These are phyloP conservation scores for Crepidodera aurea DNA, from an alignment of 2,888 invertebrate genomes.

Conservation along the genomic window DNA sequence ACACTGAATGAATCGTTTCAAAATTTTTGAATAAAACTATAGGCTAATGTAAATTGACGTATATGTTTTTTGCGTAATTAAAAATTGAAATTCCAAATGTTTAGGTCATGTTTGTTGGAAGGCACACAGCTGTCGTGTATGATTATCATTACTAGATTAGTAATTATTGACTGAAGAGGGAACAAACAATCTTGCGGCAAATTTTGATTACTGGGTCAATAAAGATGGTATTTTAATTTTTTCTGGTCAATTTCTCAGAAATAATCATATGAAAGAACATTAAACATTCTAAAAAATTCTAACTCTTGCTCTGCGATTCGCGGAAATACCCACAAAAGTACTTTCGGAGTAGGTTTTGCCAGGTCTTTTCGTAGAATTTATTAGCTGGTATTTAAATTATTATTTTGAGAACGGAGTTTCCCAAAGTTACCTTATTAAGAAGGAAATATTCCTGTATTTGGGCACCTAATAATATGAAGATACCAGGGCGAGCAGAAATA, in stretches of 20 bases:
- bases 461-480: too few species aligned
- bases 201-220: background rate
- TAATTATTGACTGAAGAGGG: background rate
- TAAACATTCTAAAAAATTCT: too few species aligned
- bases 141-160: background rate
- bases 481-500: too few species aligned
- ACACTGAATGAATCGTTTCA: slow-evolving; percentile 24
- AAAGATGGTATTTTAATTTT: background rate
- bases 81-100: slow-evolving; percentile 5
- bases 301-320: too few species aligned
- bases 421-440: too few species aligned
- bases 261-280: background rate
- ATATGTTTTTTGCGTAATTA: background rate
- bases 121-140: slow-evolving; percentile 2
- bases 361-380: too few species aligned
- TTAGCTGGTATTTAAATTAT: too few species aligned
- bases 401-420: too few species aligned
- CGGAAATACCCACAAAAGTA: too few species aligned
- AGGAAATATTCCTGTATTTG: too few species aligned
- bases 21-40: slow-evolving; percentile 5
- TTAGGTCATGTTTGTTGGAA: background rate
- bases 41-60: slow-evolving; percentile 5
- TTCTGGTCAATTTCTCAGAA: background rate
- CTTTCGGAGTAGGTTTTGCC: too few species aligned
- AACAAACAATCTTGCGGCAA: background rate